A percentile compares a stretch with the other conserved stretches of the same genome.
Evolutionary conservation across 2,888 invertebrate genomes (phyloP).

Genomic region (Catocala nupta): DNA sequence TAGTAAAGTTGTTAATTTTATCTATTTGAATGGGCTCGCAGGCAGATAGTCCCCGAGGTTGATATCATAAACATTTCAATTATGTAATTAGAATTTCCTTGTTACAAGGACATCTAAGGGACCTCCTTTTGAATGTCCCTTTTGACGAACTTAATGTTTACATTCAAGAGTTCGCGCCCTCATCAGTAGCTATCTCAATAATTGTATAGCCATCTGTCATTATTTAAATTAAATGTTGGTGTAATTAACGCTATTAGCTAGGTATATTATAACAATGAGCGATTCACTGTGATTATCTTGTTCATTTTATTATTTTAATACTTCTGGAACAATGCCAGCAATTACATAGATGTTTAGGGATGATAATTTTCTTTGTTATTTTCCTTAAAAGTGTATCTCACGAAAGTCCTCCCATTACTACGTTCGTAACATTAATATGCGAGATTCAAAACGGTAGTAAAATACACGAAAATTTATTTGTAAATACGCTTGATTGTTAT

Average conservation of each 20-base stretch:
- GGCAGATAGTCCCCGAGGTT: constrained; percentile 53
- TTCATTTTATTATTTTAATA: constrained; percentile 54
- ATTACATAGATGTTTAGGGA: constrained; percentile 48
- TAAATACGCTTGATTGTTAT: too few relatives aligned
- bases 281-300: constrained; percentile 53
- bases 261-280: constrained; percentile 39
- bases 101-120: constrained; percentile 55
- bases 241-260: constrained; percentile 47
- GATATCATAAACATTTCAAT: constrained; percentile 73
- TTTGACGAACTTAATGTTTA: constrained; percentile 70
- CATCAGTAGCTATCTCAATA: constrained; percentile 52
- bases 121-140: constrained; percentile 67
- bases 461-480: too few relatives aligned
- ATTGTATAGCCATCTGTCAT: constrained; percentile 51
- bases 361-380: constrained; percentile 39
- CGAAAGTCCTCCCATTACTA: constrained; percentile 16
- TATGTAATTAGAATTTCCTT: constrained; percentile 69
- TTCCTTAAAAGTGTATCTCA: constrained; percentile 20
- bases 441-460: not conserved
- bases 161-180: constrained; percentile 64
- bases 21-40: constrained; percentile 46
- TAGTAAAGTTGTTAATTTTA: constrained; percentile 43
- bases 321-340: constrained; percentile 50
- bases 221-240: constrained; percentile 57
- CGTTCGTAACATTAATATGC: constrained; percentile 12